phyloP scores from a whole-genome alignment of 2,113 vertebrate species.

The Rhinoderma darwinii region DNA sequence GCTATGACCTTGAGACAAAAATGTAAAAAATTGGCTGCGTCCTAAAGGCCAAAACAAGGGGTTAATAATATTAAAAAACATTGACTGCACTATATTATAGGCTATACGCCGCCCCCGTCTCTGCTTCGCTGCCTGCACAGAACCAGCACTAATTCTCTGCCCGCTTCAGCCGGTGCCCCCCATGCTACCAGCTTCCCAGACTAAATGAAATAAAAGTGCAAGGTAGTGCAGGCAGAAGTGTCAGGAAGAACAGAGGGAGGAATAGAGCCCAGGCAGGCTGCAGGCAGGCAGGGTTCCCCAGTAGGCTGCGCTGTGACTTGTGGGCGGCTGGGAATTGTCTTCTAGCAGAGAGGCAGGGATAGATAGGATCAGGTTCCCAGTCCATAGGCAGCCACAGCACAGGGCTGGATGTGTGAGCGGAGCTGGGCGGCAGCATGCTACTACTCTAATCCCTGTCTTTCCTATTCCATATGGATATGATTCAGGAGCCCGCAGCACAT shows the following conservation, averaged over 20 bases:
- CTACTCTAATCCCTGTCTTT: background rate
- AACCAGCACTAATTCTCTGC: background rate
- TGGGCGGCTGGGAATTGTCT: conserved; percentile 54
- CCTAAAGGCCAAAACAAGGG: too few species aligned
- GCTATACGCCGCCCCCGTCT: too few species aligned
- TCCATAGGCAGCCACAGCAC: conserved; percentile 37
- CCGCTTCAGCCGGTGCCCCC: background rate
- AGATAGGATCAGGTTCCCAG: conserved; percentile 19
- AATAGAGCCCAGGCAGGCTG: background rate
- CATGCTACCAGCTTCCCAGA: background rate
- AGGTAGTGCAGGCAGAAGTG: background rate
- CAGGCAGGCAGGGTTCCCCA: conserved; percentile 48
- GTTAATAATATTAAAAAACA: too few species aligned
- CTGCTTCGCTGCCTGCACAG: too few species aligned
- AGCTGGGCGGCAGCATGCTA: conserved; percentile 20
- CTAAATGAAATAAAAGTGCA: background rate
- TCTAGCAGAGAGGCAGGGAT: background rate
- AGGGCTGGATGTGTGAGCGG: conserved; percentile 32
- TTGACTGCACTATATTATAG: too few species aligned
- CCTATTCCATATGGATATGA: conserved; percentile 8
- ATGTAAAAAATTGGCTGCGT: too few species aligned
- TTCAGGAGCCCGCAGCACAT: background rate
- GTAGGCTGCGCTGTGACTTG: conserved; percentile 56
- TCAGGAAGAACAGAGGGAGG: background rate
- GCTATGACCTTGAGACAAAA: too few species aligned